Evolutionary conservation across 2,113 vertebrate genomes (phyloP).

Genomic region (Ovis aries): ARS-UI_Ramb_v3.0 NC_056076.1:61137501-61138000

Average conservation of each 20-base stretch:
- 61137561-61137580: no score
- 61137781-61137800: background rate
- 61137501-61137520: background rate
- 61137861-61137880: background rate
- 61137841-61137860: background rate
- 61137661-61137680: background rate
- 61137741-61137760: background rate
- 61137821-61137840: background rate
- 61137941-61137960: background rate
- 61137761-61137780: background rate
- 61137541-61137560: no score
- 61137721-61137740: background rate
- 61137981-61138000: background rate
- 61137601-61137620: no score
- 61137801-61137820: background rate
- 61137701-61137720: background rate
- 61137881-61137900: background rate
- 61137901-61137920: background rate
- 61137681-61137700: background rate
- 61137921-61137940: background rate
- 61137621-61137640: no score
- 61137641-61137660: no score
- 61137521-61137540: background rate
- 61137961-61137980: rapidly evolving
- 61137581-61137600: no score